Evolutionary conservation across 2,113 vertebrate genomes (phyloP).

Genomic region (Greenwoodochromis staneri): DNA sequence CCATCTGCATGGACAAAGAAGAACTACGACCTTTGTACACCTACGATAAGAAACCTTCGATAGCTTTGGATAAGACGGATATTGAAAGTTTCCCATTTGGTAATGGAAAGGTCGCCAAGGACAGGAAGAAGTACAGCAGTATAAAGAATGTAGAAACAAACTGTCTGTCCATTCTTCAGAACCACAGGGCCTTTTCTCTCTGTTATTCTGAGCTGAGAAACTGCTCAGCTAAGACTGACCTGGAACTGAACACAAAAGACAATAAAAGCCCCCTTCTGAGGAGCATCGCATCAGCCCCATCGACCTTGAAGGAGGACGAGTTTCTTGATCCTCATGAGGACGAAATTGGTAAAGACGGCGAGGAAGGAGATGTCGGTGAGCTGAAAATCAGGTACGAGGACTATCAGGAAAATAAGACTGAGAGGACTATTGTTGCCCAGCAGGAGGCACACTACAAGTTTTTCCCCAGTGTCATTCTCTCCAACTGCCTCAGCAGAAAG

Average conservation of each 20-base stretch:
- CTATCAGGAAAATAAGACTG: slow-evolving; percentile 92
- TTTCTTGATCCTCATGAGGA: slow-evolving; percentile 39
- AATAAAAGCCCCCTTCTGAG: slow-evolving; percentile 58
- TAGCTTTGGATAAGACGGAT: slow-evolving; percentile 74
- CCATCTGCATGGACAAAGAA: slow-evolving; percentile 77
- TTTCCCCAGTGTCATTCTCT: slow-evolving; percentile 97
- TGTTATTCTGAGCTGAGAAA: slow-evolving; percentile 79
- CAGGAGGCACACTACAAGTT: slow-evolving; percentile 98
- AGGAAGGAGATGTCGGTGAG: slow-evolving; percentile 85
- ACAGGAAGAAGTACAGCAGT: slow-evolving; percentile 81
- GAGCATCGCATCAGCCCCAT: slow-evolving; percentile 40
- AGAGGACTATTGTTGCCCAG: slow-evolving; percentile 87
- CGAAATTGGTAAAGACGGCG: slow-evolving; percentile 63
- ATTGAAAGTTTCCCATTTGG: slow-evolving; percentile 79
- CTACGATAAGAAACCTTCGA: slow-evolving; percentile 75
- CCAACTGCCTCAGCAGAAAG: slow-evolving; percentile 91
- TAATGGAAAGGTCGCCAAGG: slow-evolving; percentile 79
- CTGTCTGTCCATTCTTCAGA: slow-evolving; percentile 68
- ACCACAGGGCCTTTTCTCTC: slow-evolving; percentile 78
- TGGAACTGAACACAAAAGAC: slow-evolving; percentile 79
- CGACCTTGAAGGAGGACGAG: slow-evolving; percentile 42
- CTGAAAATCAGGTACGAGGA: slow-evolving; percentile 97
- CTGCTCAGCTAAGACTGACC: slow-evolving; percentile 76
- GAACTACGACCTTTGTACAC: slow-evolving; percentile 74
- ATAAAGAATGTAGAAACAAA: slow-evolving; percentile 87